Evolutionary conservation across 1,140 invertebrate species (phyloP).

Genomic region (Drosophila insularis): DNA sequence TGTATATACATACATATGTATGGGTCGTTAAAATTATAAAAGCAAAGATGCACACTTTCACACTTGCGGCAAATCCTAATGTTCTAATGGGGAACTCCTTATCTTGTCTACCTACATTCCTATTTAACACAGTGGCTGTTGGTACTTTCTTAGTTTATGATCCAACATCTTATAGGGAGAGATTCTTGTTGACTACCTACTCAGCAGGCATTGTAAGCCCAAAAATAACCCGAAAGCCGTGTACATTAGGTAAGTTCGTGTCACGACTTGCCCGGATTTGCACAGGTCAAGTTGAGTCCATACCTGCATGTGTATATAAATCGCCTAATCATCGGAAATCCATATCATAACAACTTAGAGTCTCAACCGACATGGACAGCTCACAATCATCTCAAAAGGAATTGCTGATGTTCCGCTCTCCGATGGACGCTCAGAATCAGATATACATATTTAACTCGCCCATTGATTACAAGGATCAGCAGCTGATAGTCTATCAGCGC

Average conservation of each 20-base stretch:
- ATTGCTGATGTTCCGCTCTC: conserved; percentile 49
- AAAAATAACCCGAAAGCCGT: background rate
- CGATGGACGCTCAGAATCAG: conserved; percentile 38
- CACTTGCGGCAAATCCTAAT: no score
- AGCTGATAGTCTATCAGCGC: conserved; percentile 55
- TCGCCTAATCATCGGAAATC: background rate
- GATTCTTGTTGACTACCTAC: background rate
- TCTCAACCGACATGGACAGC: conserved; percentile 37
- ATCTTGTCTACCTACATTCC: background rate
- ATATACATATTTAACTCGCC: conserved; percentile 59
- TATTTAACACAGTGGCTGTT: background rate
- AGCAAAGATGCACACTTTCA: no score
- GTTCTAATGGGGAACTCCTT: no score
- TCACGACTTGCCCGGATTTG: background rate
- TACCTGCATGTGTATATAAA: conserved; percentile 48
- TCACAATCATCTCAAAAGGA: conserved; percentile 14
- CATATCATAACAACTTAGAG: conserved; percentile 30
- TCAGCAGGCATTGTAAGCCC: background rate
- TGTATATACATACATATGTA: no score
- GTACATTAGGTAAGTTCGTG: background rate
- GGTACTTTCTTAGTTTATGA: background rate
- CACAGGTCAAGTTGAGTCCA: background rate
- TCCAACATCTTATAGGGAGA: no score
- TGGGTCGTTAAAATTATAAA: no score
- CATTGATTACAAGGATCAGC: conserved; percentile 49